Conservation (phyloP, 2,888 invertebrate species). For the Adineta ricciae region DNA sequence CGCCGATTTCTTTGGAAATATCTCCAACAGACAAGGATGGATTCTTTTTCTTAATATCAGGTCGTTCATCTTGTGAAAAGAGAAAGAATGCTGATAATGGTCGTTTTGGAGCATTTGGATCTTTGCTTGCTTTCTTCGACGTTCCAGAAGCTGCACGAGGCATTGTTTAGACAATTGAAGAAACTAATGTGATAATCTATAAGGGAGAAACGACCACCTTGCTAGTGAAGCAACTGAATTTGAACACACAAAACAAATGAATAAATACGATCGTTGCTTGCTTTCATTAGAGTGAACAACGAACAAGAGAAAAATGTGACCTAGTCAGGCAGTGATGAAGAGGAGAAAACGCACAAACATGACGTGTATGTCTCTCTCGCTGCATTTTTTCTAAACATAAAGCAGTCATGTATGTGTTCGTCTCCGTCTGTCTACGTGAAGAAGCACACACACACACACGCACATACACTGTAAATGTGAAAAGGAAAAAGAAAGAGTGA, state of each 20-base stretch:
- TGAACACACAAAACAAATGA: not conserved
- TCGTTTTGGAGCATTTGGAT: not conserved
- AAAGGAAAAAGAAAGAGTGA: not conserved
- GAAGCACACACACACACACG: not conserved
- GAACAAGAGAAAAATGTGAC: slow-evolving; percentile 11
- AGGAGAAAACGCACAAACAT: slow-evolving; percentile 11
- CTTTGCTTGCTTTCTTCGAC: not conserved
- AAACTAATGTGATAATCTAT: too few species aligned
- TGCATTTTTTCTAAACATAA: not conserved
- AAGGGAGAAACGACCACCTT: too few species aligned
- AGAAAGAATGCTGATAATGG: slow-evolving; percentile 7
- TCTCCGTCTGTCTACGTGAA: not conserved
- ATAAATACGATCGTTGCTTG: not conserved
- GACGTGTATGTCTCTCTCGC: not conserved
- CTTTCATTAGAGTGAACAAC: not conserved
- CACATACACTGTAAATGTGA: not conserved
- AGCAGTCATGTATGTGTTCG: not conserved
- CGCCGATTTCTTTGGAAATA: not conserved
- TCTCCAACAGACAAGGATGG: not conserved
- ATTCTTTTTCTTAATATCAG: not conserved
- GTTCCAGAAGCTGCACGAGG: not conserved
- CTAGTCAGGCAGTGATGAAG: not conserved
- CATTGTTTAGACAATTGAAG: not conserved
- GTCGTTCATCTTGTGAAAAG: slow-evolving; percentile 1
- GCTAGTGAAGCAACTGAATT: not conserved